Base-by-base conservation (phyloP, 2,888 invertebrate species). In the Heteromurus nitidus region DNA sequence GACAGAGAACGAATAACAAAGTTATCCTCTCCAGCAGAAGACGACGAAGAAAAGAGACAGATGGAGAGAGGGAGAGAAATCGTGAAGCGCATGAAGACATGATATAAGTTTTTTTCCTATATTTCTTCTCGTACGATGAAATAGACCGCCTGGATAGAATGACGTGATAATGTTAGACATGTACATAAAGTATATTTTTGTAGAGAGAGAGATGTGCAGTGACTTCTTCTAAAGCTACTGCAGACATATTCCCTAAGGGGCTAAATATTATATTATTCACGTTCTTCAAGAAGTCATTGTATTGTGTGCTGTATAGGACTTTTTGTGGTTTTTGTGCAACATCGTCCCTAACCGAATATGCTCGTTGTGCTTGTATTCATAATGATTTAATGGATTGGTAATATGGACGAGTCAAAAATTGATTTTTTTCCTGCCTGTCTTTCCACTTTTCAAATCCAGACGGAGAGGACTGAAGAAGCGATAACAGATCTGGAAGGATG, bases 401-500 rank as follows among this genome's bases (percentile, higher is more conserved):
- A 62, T 62, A 30, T n/a, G n/a, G 31, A 47, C n/a, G n/a, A 31
- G 18, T 18, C 62, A 3, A 24, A 62, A 30, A n/a, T 62, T 36
- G 22, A 24, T 64, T 36, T 64, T 60, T 60, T 16, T 62, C n/a
- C n/a, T 47, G 28, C 44, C 18, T 62, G 31, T 70, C n/a, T 24
- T 18, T 74, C 53, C 47, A 22, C 42, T 67, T 70, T 28, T 67
- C 42, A 7, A 30, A 53, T 65, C 47, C 93, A 94, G 88, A 90
- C 94, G 87, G 93, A 93, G n/a, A 90, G 94, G 79, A 92, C 91
- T 47, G 95, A 95, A 89, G 93, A 93, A 86, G 92, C 93, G 13
- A 90, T 95, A 74, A 92, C 93, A 86, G 95, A 95, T 89, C 92
- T 95, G 83, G 93, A 94, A 89, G 95, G 95, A 62, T 94, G 94